Evolutionary conservation across 2,888 invertebrate genomes (phyloP).

Genomic region (Hanleya hanleyi): DNA sequence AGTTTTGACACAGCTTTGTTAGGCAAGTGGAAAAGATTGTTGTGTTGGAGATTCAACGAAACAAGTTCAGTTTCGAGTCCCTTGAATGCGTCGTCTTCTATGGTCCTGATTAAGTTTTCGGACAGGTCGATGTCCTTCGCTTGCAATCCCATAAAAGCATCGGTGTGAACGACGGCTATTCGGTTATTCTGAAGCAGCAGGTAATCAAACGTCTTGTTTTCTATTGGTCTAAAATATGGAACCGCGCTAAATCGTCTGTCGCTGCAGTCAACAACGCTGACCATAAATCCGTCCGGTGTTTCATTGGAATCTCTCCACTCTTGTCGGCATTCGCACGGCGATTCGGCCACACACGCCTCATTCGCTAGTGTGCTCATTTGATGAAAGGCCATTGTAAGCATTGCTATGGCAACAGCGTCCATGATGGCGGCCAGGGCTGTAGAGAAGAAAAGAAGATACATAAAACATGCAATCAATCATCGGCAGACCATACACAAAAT

Average conservation of each 20-base stretch:
- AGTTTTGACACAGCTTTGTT: background rate
- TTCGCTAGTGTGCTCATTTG: too few relatives aligned
- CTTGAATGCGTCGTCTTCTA: background rate
- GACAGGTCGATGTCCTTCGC: background rate
- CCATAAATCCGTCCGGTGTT: background rate
- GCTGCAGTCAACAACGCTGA: background rate
- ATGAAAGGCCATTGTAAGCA: too few relatives aligned
- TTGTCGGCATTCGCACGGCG: background rate
- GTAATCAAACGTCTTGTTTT: background rate
- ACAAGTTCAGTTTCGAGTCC: background rate
- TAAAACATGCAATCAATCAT: too few relatives aligned
- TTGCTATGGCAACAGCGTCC: too few relatives aligned
- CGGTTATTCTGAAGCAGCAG: background rate
- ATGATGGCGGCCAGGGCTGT: too few relatives aligned
- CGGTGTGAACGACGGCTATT: background rate
- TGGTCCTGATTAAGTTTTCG: background rate
- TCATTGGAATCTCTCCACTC: background rate
- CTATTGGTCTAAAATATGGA: background rate
- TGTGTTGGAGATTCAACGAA: background rate
- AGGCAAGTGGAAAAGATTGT: background rate
- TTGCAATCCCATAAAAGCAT: background rate
- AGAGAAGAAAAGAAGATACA: too few relatives aligned
- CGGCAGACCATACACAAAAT: too few relatives aligned
- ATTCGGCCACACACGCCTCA: background rate
- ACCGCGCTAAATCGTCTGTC: background rate